A percentile compares a stretch with the other conserved stretches of the same genome.
These are phyloP conservation scores for Meriones psammophilus DNA, from an alignment of 2,797 vertebrate genomes.

Conservation along the genomic window DNA sequence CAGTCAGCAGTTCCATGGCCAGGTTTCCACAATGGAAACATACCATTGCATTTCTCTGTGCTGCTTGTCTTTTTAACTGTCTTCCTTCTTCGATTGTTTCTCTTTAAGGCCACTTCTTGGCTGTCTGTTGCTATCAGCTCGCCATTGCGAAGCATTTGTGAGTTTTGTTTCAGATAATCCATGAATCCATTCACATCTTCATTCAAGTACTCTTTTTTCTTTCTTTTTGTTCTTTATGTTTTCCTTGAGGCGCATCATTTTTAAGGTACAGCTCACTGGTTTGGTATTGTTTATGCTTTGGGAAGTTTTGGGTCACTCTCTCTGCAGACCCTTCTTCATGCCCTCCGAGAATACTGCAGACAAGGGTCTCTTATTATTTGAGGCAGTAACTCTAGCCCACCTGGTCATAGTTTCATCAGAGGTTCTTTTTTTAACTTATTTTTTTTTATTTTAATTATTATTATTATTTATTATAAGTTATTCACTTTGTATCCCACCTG, in stretches of 20 bases:
- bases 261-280: conserved; percentile 62
- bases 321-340: conserved; percentile 82
- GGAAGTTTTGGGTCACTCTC: neutral
- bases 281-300: conserved; percentile 28
- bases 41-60: conserved; percentile 94
- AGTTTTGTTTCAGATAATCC: conserved; percentile 88
- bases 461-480: too few species aligned
- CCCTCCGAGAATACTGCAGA: conserved; percentile 93
- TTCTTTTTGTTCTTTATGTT: conserved; percentile 89
- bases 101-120: conserved; percentile 89
- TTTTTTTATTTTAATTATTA: too few species aligned
- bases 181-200: conserved; percentile 95
- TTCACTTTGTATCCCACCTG: too few species aligned
- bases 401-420: conserved; percentile 90
- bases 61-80: conserved; percentile 92
- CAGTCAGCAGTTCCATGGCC: conserved; percentile 96
- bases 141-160: conserved; percentile 70
- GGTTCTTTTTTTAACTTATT: neutral
- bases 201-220: conserved; percentile 89
- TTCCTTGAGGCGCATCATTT: conserved; percentile 72
- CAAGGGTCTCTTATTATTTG: conserved; percentile 89
- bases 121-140: neutral
- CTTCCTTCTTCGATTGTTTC: conserved; percentile 92
- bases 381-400: conserved; percentile 92
- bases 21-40: conserved; percentile 97